Evolutionary conservation across 2,113 vertebrate species (phyloP).

Genomic region (Corythornis vintsioides): DNA sequence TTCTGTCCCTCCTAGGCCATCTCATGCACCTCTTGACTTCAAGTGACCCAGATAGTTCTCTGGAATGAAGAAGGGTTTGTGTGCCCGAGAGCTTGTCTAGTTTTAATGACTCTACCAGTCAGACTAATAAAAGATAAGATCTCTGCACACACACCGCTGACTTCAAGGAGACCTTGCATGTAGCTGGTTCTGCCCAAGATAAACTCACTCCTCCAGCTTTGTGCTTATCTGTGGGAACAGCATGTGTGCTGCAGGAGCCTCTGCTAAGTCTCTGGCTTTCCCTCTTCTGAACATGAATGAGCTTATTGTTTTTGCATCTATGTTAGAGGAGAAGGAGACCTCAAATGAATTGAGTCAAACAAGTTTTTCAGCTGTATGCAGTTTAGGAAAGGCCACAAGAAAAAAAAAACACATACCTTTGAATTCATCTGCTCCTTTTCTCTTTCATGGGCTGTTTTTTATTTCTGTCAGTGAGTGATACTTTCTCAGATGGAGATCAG

Average conservation of each 20-base stretch:
- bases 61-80: neutral
- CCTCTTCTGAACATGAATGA: slow-evolving; percentile 58
- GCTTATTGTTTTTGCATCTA: slow-evolving; percentile 49
- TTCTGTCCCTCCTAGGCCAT: neutral
- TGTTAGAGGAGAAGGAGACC: slow-evolving; percentile 19
- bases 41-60: neutral
- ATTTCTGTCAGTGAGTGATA: slow-evolving; percentile 46
- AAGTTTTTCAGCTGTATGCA: slow-evolving; percentile 53
- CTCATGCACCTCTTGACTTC: neutral
- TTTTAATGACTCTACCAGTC: slow-evolving; percentile 51
- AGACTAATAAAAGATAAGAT: slow-evolving; percentile 14
- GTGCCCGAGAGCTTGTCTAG: neutral
- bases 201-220: slow-evolving; percentile 15
- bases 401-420: slow-evolving; percentile 71
- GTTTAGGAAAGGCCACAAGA: slow-evolving; percentile 72
- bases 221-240: slow-evolving; percentile 60
- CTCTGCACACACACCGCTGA: neutral
- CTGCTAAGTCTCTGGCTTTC: neutral
- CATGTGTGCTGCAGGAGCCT: slow-evolving; percentile 25
- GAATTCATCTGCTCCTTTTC: slow-evolving; percentile 62
- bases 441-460: slow-evolving; percentile 29
- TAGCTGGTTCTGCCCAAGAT: slow-evolving; percentile 18
- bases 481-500: slow-evolving; percentile 45
- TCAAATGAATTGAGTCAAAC: slow-evolving; percentile 53
- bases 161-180: slow-evolving; percentile 25